Evolutionary conservation across 2,888 invertebrate species (phyloP), one percentile per base, ranked within the genome.

Genomic region (Julus scandinavius): DNA sequence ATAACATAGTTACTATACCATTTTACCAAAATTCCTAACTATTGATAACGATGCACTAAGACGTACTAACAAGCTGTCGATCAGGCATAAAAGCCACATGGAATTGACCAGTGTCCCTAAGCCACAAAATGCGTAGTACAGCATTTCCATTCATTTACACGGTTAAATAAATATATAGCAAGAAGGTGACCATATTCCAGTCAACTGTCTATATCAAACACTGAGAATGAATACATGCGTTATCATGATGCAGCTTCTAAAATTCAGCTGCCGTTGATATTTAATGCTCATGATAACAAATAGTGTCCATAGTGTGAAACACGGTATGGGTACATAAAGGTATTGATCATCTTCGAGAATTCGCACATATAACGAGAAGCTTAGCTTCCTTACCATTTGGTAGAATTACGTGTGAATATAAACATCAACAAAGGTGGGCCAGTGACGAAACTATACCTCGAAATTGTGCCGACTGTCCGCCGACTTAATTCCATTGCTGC

Each of bases 251-350:
- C 80, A 80, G 38, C 80, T 40, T 80, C 38, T 80, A 80, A 80
- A 80, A 80, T 80, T 38, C 38, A 29, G 80, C 80, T 80, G 80
- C 80, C 13, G 80, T 80, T 80, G 80, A 80, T 80, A 80, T 80
- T 80, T 80, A 80, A 80, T 80, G 80, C 80, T 80, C 80, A 80
- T 80, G 80, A 13, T 80, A 80, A 80, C 38, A 80, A 72, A 72
- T 29, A 72, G 29, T 72, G 29, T 20, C 13, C 80, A 80, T 40
- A 11, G 72, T 9, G 72, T 72, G 72, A 72, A 72, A 72, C 72
- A 72, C 72, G 13, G 38, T n/a, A 80, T 38, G 13, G 29, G 80
- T 80, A 80, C 80, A 40, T 80, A 29, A 13, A 80, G 6, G 38
- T 80, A 38, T 80, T 80, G 29, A 80, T 15, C 38, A 80, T 38